Evolutionary conservation across 2,888 invertebrate species (phyloP).

Genomic region (Conomelus anceps): DNA sequence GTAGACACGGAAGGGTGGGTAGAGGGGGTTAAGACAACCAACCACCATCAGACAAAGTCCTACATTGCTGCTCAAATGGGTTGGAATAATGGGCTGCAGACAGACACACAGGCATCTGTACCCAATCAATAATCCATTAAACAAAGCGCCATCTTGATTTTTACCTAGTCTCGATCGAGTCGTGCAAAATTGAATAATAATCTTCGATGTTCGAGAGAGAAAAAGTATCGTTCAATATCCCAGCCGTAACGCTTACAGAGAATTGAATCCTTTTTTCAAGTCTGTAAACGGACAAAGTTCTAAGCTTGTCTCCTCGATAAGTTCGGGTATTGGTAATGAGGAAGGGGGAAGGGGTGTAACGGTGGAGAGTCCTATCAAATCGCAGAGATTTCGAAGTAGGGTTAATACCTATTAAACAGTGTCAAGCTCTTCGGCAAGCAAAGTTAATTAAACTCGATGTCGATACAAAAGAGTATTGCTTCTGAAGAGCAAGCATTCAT

Average conservation of each 20-base stretch:
- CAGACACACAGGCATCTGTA: slow-evolving; percentile 3
- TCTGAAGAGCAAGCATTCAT: neutral
- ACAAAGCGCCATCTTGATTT: slow-evolving; percentile 2
- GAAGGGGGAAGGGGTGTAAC: neutral
- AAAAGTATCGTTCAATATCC: neutral
- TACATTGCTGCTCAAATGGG: slow-evolving; percentile 1
- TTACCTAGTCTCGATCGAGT: neutral
- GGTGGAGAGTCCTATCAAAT: neutral
- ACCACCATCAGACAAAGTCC: neutral
- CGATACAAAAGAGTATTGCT: neutral
- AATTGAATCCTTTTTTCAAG: neutral
- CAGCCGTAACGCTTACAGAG: neutral
- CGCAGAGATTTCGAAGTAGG: neutral
- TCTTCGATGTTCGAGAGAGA: neutral
- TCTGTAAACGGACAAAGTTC: neutral
- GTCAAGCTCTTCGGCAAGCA: neutral
- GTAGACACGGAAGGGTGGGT: neutral
- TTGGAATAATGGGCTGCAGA: slow-evolving; percentile 2
- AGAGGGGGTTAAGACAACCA: neutral
- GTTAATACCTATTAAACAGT: neutral
- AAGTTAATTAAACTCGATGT: neutral
- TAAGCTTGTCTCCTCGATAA: neutral
- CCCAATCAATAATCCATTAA: slow-evolving; percentile 7
- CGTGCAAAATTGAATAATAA: neutral
- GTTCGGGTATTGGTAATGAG: neutral